Evolutionary conservation across 1,140 invertebrate genomes (phyloP).

Genomic region (Acromyrmex echinatior): DNA sequence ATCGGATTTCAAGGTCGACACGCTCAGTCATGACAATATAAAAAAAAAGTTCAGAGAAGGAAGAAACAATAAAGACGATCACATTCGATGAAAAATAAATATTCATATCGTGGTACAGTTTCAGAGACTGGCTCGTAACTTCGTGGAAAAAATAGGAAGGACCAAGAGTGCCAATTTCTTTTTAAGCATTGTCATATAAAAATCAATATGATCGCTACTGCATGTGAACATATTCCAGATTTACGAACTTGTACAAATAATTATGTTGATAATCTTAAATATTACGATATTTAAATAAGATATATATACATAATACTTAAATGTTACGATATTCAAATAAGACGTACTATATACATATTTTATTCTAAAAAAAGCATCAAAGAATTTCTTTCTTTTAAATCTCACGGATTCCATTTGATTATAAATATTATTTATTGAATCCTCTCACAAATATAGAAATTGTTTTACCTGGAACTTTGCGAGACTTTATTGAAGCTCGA

Average conservation of each 20-base stretch:
- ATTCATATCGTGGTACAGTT: not conserved
- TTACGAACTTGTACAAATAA: not conserved
- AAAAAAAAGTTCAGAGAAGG: not conserved
- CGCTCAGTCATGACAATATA: not conserved
- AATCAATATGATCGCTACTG: not conserved
- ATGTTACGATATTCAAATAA: not conserved
- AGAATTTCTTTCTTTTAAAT: conserved; percentile 10
- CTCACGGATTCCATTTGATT: not conserved
- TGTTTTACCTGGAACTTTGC: not conserved
- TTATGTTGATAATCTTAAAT: not conserved
- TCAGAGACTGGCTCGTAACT: not conserved
- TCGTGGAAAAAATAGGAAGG: not conserved
- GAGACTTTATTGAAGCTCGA: conserved; percentile 10
- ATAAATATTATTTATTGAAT: conserved; percentile 8
- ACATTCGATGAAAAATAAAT: conserved; percentile 40
- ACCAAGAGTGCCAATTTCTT: conserved; percentile 13
- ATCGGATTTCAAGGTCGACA: conserved; percentile 20
- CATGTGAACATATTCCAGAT: not conserved
- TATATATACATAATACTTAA: not conserved
- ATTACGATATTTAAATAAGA: not conserved
- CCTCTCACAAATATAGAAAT: not conserved
- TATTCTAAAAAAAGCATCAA: not conserved
- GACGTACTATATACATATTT: not conserved
- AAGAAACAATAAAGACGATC: conserved; percentile 50
- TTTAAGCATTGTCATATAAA: conserved; percentile 1